Conservation (phyloP, 2,113 vertebrate species). For the Thamnaconus septentrionalis region DNA sequence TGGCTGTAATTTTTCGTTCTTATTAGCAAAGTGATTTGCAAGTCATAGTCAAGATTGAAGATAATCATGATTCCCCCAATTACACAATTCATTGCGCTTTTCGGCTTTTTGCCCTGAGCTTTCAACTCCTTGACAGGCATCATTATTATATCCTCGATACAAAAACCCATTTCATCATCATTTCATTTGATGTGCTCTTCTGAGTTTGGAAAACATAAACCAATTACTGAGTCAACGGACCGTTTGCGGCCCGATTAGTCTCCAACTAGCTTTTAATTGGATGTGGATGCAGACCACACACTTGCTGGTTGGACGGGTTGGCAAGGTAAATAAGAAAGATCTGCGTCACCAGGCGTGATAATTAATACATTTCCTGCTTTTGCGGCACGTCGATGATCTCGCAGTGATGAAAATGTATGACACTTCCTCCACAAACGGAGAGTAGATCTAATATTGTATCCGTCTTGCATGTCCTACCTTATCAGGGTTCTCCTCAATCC, state of each 20-base stretch:
- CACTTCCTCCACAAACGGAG: neutral
- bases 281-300: constrained; percentile 57
- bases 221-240: constrained; percentile 69
- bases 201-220: constrained; percentile 44
- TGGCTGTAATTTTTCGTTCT: too few species aligned
- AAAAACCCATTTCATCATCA: constrained; percentile 48
- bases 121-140: constrained; percentile 12
- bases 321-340: constrained; percentile 22
- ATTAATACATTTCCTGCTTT: too few species aligned
- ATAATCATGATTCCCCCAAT: constrained; percentile 5
- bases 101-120: constrained; percentile 2
- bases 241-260: constrained; percentile 69
- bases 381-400: too few species aligned
- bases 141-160: constrained; percentile 38
- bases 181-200: constrained; percentile 46
- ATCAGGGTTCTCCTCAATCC: constrained; percentile 86
- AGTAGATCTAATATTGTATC: constrained; percentile 16
- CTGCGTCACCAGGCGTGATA: too few species aligned
- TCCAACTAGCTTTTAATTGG: constrained; percentile 71
- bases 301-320: constrained; percentile 47
- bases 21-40: too few species aligned
- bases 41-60: too few species aligned
- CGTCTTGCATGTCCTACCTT: constrained; percentile 78
- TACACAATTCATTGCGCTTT: constrained; percentile 2
- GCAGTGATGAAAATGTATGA: too few species aligned